Evolutionary conservation across 2,113 vertebrate genomes (phyloP).

Genomic region (Myotis yumanensis): DNA sequence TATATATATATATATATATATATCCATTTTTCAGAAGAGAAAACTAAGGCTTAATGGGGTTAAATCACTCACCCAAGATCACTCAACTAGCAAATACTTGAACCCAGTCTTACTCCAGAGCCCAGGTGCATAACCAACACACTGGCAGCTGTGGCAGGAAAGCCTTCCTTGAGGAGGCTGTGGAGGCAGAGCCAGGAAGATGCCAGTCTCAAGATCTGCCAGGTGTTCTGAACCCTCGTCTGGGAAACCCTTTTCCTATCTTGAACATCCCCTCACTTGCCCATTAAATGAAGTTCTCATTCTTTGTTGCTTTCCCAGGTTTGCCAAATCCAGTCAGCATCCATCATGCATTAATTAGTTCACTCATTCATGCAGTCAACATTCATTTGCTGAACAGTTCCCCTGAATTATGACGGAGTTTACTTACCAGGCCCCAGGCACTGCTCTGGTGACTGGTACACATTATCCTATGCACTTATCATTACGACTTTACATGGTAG

Average conservation of each 20-base stretch:
- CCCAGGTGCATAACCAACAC: background rate
- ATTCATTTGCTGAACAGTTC: background rate
- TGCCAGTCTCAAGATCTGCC: background rate
- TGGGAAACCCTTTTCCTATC: background rate
- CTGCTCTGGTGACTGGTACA: background rate
- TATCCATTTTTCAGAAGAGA: slow-evolving; percentile 44
- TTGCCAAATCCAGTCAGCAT: background rate
- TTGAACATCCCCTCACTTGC: background rate
- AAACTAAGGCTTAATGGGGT: background rate
- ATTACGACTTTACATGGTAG: background rate
- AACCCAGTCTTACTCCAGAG: background rate
- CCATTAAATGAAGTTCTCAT: background rate
- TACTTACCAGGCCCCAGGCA: background rate
- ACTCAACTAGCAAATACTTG: background rate
- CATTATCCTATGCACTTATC: background rate
- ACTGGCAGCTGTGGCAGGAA: too few species aligned
- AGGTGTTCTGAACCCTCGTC: background rate
- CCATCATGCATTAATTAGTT: background rate
- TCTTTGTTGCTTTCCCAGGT: background rate
- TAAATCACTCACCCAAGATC: background rate
- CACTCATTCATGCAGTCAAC: background rate
- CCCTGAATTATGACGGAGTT: background rate
- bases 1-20: too few species aligned
- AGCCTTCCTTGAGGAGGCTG: background rate
- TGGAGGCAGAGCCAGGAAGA: background rate